These are phyloP conservation scores for Lucifuga dentata DNA, from an alignment of 2,113 vertebrate species.

Conservation along the genomic window DNA sequence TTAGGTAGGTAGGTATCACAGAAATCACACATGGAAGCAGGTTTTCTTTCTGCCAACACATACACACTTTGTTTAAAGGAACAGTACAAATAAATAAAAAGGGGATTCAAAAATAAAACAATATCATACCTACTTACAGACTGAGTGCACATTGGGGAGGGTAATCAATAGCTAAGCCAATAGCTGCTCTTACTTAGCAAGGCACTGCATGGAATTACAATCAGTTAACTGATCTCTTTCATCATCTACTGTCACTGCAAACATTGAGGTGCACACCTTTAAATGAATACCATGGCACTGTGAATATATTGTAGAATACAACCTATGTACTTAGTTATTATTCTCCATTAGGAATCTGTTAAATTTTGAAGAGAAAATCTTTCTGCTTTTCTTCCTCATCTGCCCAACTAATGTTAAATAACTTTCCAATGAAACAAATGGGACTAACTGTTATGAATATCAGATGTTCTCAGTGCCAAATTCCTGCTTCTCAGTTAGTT, in stretches of 20 bases:
- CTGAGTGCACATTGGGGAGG: constrained; percentile 46
- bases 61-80: constrained; percentile 46
- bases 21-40: constrained; percentile 15
- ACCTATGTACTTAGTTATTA: constrained; percentile 10
- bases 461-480: too few relatives aligned
- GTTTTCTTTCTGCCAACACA: constrained; percentile 32
- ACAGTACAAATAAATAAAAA: constrained; percentile 68
- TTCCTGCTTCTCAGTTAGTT: too few relatives aligned
- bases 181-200: constrained; percentile 27
- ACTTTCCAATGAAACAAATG: too few relatives aligned
- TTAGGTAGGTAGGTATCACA: background rate
- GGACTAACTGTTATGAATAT: too few relatives aligned
- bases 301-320: constrained; percentile 22
- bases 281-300: constrained; percentile 23
- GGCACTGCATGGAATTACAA: constrained; percentile 41
- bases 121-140: constrained; percentile 27
- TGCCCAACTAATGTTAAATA: background rate
- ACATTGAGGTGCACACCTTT: constrained; percentile 29
- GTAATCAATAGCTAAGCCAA: constrained; percentile 22
- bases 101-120: constrained; percentile 36
- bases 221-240: constrained; percentile 2
- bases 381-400: background rate
- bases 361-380: constrained; percentile 14
- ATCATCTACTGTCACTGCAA: constrained; percentile 52
- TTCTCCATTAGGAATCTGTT: constrained; percentile 48